Percentiles rank a stretch among this genome's conserved stretches.
Evolutionary conservation across 1,140 invertebrate species (phyloP).

Genomic region (Drosophila punjabiensis): DNA sequence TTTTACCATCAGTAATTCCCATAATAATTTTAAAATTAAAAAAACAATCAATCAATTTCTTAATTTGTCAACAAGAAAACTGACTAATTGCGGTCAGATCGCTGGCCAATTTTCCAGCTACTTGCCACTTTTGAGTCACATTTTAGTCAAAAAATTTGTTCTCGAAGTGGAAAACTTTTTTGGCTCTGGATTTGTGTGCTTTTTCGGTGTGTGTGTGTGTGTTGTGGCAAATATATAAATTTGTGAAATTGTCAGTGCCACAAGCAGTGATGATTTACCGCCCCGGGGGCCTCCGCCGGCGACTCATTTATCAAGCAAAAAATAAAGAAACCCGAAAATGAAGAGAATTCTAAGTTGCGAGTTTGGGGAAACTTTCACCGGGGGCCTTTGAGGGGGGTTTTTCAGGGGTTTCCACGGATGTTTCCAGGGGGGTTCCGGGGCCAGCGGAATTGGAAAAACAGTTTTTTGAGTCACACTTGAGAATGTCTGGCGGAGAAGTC

Average conservation of each 20-base stretch:
- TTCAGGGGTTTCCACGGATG: neutral
- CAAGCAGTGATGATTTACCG: conserved; percentile 52
- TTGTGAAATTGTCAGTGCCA: conserved; percentile 56
- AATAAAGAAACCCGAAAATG: conserved; percentile 53
- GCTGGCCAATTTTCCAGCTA: conserved; percentile 13
- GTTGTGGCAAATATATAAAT: conserved; percentile 50
- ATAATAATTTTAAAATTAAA: neutral
- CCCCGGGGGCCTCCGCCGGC: conserved; percentile 38
- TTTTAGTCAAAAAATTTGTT: conserved; percentile 23
- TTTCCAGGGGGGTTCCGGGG: neutral
- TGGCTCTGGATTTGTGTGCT: conserved; percentile 11
- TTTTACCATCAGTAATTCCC: neutral
- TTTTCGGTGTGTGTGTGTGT: conserved; percentile 11
- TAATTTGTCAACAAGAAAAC: conserved; percentile 3
- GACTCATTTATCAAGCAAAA: conserved; percentile 55
- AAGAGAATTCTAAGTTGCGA: conserved; percentile 51
- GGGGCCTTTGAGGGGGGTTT: neutral
- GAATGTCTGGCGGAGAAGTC: conserved; percentile 38
- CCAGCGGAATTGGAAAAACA: neutral
- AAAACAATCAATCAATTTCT: conserved; percentile 3
- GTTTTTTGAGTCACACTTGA: conserved; percentile 34
- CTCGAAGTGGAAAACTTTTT: conserved; percentile 42
- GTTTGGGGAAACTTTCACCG: conserved; percentile 42
- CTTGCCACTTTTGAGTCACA: conserved; percentile 16
- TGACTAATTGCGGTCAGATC: conserved; percentile 14